Evolutionary conservation across 37 sponge, comb jelly and placozoan species (phyloP), one percentile per base, ranked within the genome.

Genomic region (Diacarnus erythraeanus): DNA sequence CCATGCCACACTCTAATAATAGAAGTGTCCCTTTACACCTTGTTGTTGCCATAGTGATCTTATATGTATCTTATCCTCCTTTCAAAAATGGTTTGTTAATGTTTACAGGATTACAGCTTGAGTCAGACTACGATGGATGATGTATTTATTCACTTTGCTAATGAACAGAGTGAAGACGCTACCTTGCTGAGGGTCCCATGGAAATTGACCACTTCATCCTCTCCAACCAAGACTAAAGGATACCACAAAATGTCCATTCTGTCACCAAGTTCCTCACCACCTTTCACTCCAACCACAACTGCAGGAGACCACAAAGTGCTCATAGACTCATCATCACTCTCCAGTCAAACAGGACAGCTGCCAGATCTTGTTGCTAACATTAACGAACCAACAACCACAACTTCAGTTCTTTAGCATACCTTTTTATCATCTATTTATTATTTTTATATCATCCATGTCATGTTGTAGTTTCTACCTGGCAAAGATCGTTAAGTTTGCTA

Each of bases 51-150:
- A n/a, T n/a, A n/a, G n/a, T n/a, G n/a, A n/a, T n/a, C n/a, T n/a
- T n/a, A n/a, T n/a, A n/a, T n/a, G n/a, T n/a, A n/a, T n/a, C n/a
- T n/a, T n/a, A n/a, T n/a, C n/a, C n/a, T n/a, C n/a, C n/a, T n/a
- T n/a, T n/a, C n/a, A n/a, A n/a, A n/a, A n/a, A 47, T 12, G 6
- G 51, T 47, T 6, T 47, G 51, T 47, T 47, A 47, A 15, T 47
- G 51, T 47, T n/a, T 59, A 27, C 84, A 86, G 38, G 92, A 89
- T 40, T 93, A 88, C 75, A 80, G 85, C 25, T 41, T 93, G 57
- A 85, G 83, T 33, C 94, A 89, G 79, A 93, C 94, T 21, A 93
- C 91, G n/a, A 71, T 93, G 40, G 94, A 93, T 67, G 94, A 93
- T 83, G 94, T 93, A 21, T 92, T 92, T 63, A 84, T 92, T 29